Evolutionary conservation across 2,797 vertebrate species (phyloP).

Genomic region (Hirundo rustica): DNA sequence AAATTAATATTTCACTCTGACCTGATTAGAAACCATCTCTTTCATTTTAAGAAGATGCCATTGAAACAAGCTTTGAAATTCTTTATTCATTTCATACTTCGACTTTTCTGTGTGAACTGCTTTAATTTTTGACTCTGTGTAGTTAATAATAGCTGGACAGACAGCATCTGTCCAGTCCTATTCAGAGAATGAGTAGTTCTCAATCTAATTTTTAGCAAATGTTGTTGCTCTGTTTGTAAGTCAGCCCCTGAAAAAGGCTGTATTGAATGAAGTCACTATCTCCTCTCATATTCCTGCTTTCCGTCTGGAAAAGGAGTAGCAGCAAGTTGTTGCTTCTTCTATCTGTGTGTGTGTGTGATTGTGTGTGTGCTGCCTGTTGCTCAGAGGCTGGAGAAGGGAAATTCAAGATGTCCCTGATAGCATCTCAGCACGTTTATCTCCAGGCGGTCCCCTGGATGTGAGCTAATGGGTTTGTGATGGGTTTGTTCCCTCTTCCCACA

Average conservation of each 20-base stretch:
- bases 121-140: neutral
- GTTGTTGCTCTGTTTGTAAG: neutral
- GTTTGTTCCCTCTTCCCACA: neutral
- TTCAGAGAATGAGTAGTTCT: neutral
- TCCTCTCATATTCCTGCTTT: neutral
- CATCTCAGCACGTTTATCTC: neutral
- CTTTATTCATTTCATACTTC: neutral
- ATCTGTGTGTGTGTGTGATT: rapidly evolving
- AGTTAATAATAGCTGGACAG: neutral
- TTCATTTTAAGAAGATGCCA: slow-evolving; percentile 17
- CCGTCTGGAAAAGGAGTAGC: neutral
- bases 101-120: neutral
- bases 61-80: slow-evolving; percentile 25
- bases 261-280: neutral
- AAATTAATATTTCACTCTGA: slow-evolving; percentile 40
- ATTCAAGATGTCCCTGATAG: neutral
- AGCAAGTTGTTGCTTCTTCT: neutral
- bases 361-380: neutral
- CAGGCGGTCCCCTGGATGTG: neutral
- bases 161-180: neutral
- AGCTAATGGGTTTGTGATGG: neutral
- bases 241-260: neutral
- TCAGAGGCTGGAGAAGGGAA: neutral
- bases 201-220: neutral
- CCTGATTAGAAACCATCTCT: slow-evolving; percentile 31